phyloP scores from a whole-genome alignment of 2,888 invertebrate genomes.

The Myopa tessellatipennis region DNA sequence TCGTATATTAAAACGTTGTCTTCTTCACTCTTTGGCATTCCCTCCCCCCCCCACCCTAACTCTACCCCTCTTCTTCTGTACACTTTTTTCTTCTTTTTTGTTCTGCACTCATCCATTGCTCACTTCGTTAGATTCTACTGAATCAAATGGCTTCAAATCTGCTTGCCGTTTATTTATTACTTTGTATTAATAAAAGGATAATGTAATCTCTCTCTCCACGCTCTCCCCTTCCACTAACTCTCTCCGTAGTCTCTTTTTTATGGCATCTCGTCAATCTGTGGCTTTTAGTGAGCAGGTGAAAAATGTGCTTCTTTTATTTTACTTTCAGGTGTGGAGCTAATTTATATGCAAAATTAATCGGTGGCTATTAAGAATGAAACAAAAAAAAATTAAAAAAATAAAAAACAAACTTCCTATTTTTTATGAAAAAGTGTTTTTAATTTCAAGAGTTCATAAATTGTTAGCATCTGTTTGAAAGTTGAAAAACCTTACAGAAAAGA shows the following conservation, averaged over 20 bases:
- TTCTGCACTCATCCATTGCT: too few species aligned
- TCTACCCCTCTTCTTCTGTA: neutral
- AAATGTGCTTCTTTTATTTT: constrained; percentile 16
- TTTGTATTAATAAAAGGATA: neutral
- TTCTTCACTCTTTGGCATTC: neutral
- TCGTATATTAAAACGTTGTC: too few species aligned
- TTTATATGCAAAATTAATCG: constrained; percentile 25
- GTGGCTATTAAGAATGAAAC: neutral
- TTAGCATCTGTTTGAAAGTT: neutral
- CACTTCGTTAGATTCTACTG: too few species aligned
- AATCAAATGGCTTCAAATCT: neutral
- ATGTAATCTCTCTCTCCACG: neutral
- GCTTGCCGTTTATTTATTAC: neutral
- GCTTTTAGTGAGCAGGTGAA: neutral
- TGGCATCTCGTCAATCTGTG: constrained; percentile 23
- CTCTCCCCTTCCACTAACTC: neutral
- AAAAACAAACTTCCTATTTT: neutral
- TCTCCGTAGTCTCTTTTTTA: neutral
- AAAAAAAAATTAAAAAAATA: neutral
- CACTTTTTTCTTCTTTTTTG: neutral
- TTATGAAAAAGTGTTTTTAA: constrained; percentile 4
- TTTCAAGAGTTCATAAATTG: neutral
- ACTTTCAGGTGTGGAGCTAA: constrained; percentile 6
- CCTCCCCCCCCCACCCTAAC: neutral
- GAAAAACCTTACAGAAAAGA: neutral